Percentiles rank a stretch among this genome's conserved stretches.
phyloP scores from a whole-genome alignment of 2,888 invertebrate species.

The Thymelicus lineola region DNA sequence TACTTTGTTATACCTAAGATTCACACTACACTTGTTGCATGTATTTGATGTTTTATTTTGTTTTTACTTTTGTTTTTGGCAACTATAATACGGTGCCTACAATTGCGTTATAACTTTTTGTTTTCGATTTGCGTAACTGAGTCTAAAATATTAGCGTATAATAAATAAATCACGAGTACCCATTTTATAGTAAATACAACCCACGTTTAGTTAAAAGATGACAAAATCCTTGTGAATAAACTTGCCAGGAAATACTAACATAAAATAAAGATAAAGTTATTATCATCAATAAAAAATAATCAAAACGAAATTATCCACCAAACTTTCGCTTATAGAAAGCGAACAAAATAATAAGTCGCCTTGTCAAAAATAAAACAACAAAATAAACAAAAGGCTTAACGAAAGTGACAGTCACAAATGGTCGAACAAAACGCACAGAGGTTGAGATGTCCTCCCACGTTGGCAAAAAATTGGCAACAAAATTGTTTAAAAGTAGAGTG shows the following conservation, averaged over 20 bases:
- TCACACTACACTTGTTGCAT: too few relatives aligned
- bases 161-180: too few relatives aligned
- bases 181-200: too few relatives aligned
- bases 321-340: conserved; percentile 13
- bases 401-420: conserved; percentile 26
- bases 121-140: too few relatives aligned
- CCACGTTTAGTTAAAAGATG: too few relatives aligned
- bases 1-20: not conserved
- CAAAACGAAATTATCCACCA: not conserved
- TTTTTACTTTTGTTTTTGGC: too few relatives aligned
- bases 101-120: too few relatives aligned
- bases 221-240: not conserved
- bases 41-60: too few relatives aligned
- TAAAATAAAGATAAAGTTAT: not conserved
- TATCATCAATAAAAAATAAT: not conserved
- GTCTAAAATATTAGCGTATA: too few relatives aligned
- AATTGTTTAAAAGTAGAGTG: conserved; percentile 49
- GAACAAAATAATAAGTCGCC: conserved; percentile 5
- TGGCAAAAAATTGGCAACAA: conserved; percentile 26
- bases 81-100: too few relatives aligned
- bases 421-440: conserved; percentile 22
- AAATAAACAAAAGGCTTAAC: conserved; percentile 1
- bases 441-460: conserved; percentile 27
- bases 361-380: conserved; percentile 12
- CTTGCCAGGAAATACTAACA: not conserved